A percentile compares a stretch with the other conserved stretches of the same genome.
These are phyloP conservation scores for Pteropus alecto DNA, from an alignment of 2,113 vertebrate genomes.

Conservation along the genomic window DNA sequence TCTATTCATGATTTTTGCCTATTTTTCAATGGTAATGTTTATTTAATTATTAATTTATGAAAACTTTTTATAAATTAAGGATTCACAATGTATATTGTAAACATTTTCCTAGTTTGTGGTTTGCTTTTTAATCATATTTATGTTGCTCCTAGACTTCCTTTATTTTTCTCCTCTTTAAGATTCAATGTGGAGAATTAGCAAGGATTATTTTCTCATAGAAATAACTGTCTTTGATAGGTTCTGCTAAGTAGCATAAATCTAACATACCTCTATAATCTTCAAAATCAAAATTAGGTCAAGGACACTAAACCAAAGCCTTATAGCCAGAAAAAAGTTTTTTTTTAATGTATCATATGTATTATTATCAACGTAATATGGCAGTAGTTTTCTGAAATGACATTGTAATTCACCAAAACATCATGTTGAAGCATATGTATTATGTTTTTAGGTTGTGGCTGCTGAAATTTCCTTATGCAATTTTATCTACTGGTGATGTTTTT, in stretches of 20 bases:
- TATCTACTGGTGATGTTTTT: neutral
- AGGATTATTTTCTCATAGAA: constrained; percentile 20
- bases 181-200: neutral
- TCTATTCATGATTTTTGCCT: neutral
- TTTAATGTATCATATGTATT: neutral
- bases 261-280: neutral
- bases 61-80: neutral
- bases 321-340: neutral
- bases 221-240: neutral
- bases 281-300: neutral
- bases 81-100: neutral
- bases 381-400: neutral
- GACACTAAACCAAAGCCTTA: neutral
- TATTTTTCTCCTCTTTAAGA: neutral
- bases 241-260: neutral
- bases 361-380: neutral
- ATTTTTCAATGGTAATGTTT: neutral
- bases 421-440: neutral
- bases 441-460: neutral
- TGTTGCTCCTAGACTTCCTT: neutral
- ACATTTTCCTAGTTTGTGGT: neutral
- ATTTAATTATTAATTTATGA: neutral
- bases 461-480: neutral
- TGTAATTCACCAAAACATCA: neutral
- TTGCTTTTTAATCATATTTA: neutral